phyloP scores from a whole-genome alignment of 2,888 invertebrate genomes.

The Petrolisthes cinctipes region DNA sequence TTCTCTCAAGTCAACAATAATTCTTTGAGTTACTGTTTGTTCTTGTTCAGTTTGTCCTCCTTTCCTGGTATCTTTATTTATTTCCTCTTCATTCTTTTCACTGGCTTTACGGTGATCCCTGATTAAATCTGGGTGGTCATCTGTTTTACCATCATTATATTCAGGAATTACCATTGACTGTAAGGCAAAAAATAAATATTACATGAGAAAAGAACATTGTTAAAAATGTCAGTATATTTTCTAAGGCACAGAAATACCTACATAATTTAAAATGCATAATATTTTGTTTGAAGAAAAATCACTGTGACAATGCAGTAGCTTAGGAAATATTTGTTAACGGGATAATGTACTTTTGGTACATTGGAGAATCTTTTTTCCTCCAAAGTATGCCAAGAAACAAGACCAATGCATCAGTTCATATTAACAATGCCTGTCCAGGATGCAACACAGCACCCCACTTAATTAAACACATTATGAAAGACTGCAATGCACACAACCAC shows the following conservation, averaged over 20 bases:
- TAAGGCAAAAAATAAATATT: slow-evolving; percentile 56
- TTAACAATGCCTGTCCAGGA: neutral
- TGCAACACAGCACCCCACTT: too few species aligned
- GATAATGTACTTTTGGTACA: neutral
- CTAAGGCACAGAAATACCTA: too few species aligned
- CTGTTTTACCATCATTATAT: slow-evolving; percentile 81
- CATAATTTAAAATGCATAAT: too few species aligned
- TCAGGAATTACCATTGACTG: slow-evolving; percentile 88
- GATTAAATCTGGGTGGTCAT: slow-evolving; percentile 68
- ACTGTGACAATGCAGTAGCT: neutral
- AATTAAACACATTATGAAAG: too few species aligned
- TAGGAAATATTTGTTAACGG: neutral
- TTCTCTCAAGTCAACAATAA: slow-evolving; percentile 96
- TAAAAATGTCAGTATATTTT: too few species aligned
- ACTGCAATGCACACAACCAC: too few species aligned
- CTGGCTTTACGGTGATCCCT: slow-evolving; percentile 70
- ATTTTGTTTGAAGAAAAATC: neutral
- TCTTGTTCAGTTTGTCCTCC: slow-evolving; percentile 74
- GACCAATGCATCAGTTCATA: neutral
- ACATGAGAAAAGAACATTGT: neutral
- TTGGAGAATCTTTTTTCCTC: too few species aligned
- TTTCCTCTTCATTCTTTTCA: slow-evolving; percentile 15
- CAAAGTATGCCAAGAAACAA: too few species aligned
- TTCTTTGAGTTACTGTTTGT: slow-evolving; percentile 30
- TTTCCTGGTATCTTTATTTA: slow-evolving; percentile 67